Conservation (phyloP, 2,888 invertebrate genomes). For the Sesia apiformis region DNA sequence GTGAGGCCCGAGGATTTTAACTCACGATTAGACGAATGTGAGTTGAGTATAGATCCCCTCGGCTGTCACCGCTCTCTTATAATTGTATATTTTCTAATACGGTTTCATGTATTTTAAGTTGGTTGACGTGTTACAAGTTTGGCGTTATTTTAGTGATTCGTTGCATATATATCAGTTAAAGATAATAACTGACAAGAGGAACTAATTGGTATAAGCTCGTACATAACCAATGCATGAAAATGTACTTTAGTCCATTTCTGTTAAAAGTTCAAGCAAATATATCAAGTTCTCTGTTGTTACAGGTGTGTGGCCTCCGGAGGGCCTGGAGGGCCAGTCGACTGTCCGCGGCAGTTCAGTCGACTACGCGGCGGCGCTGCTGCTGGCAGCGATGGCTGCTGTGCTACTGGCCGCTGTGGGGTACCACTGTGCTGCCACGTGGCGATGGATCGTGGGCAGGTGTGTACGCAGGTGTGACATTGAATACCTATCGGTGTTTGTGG, state of each 20-base stretch:
- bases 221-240: no score
- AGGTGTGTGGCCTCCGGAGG: slow-evolving; percentile 57
- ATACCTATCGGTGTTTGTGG: not conserved
- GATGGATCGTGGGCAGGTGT: slow-evolving; percentile 78
- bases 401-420: slow-evolving; percentile 81
- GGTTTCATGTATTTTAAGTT: no score
- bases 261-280: not conserved
- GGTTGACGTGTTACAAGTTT: no score
- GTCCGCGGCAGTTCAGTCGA: slow-evolving; percentile 64
- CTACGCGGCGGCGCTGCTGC: slow-evolving; percentile 74
- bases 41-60: no score
- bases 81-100: no score
- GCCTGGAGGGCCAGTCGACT: slow-evolving; percentile 45
- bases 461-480: slow-evolving; percentile 2
- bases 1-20: no score
- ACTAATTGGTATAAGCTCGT: no score
- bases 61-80: no score
- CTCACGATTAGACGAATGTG: no score
- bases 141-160: no score
- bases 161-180: no score
- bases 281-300: slow-evolving; percentile 7
- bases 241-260: not conserved
- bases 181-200: no score
- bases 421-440: slow-evolving; percentile 83
- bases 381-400: slow-evolving; percentile 78